phyloP scores from a whole-genome alignment of 2,797 vertebrate genomes.

The Poecilia velifera region DNA sequence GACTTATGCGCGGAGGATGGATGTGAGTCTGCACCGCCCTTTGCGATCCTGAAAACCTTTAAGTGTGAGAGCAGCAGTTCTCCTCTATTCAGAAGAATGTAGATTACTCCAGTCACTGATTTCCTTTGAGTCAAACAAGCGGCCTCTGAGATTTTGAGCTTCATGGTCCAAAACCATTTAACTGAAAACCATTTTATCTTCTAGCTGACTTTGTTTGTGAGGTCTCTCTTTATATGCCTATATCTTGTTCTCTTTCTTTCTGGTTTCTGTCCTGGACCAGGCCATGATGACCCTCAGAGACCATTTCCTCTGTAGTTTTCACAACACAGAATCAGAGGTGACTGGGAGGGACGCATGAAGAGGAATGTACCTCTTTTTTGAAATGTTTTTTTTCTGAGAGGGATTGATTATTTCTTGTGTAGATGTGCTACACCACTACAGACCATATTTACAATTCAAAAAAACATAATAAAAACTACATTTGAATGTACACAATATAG shows the following conservation, averaged over 20 bases:
- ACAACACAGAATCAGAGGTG: slow-evolving; percentile 53
- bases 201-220: slow-evolving; percentile 21
- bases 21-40: slow-evolving; percentile 24
- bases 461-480: background rate
- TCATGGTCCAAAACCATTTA: slow-evolving; percentile 56
- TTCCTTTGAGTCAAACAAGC: slow-evolving; percentile 65
- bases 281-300: slow-evolving; percentile 62
- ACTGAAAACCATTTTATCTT: slow-evolving; percentile 52
- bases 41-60: slow-evolving; percentile 58
- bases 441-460: background rate
- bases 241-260: slow-evolving; percentile 32
- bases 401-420: slow-evolving; percentile 8
- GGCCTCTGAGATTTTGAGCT: slow-evolving; percentile 71
- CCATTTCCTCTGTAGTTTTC: slow-evolving; percentile 68
- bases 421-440: background rate
- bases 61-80: slow-evolving; percentile 42
- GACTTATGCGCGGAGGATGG: background rate
- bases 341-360: slow-evolving; percentile 36
- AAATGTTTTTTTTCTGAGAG: background rate
- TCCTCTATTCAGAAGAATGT: slow-evolving; percentile 48
- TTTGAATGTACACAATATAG: background rate
- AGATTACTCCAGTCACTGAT: slow-evolving; percentile 68
- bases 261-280: slow-evolving; percentile 44
- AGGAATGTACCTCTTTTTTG: slow-evolving; percentile 55
- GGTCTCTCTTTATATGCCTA: slow-evolving; percentile 9